A percentile compares a stretch with the other conserved stretches of the same genome.
Conservation (phyloP, 1,140 invertebrate species). For the Capitella teleta region DNA sequence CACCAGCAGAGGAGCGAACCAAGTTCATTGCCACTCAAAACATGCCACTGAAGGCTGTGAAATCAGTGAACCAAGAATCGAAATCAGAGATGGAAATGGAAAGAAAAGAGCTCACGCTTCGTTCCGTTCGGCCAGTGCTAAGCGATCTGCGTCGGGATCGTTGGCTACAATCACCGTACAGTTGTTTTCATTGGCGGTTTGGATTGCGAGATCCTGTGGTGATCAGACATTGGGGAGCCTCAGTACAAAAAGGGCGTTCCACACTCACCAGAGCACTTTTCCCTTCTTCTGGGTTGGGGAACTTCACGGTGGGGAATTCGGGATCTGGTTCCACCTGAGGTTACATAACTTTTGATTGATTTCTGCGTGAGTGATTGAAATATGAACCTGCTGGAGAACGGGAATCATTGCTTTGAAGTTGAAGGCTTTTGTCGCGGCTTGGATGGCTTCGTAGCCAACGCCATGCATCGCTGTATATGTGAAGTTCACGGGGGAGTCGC, state of each 20-base stretch:
- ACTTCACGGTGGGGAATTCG: conserved; percentile 91
- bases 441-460: conserved; percentile 74
- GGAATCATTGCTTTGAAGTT: conserved; percentile 68
- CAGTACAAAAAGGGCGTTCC: too few relatives aligned
- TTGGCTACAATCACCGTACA: conserved; percentile 81
- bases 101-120: not conserved
- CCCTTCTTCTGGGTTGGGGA: conserved; percentile 97
- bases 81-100: not conserved
- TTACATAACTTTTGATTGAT: not conserved
- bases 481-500: conserved; percentile 51
- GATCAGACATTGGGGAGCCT: too few relatives aligned
- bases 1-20: conserved; percentile 12
- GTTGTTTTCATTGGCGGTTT: conserved; percentile 61
- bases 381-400: conserved; percentile 54
- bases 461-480: conserved; percentile 97
- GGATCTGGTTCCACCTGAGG: conserved; percentile 78
- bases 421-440: conserved; percentile 60
- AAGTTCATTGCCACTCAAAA: conserved; percentile 3
- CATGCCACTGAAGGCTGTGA: conserved; percentile 7
- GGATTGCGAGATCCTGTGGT: conserved; percentile 60
- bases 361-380: not conserved
- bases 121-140: conserved; percentile 72
- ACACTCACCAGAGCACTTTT: conserved; percentile 66
- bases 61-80: not conserved
- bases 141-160: conserved; percentile 95